These are phyloP conservation scores for Apamea crenata DNA, from an alignment of 2,888 invertebrate species.

Conservation along the genomic window DNA sequence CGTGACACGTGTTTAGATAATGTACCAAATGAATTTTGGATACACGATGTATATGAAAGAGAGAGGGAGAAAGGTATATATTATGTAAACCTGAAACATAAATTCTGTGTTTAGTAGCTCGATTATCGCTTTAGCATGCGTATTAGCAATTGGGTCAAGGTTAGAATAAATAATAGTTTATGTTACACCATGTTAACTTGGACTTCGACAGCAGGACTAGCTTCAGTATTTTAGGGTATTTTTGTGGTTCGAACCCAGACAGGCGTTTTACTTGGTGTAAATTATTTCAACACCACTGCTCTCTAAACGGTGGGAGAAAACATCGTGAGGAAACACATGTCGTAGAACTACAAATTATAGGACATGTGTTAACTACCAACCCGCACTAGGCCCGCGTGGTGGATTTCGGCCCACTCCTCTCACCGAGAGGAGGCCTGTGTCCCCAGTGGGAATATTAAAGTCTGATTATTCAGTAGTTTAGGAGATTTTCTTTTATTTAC, in stretches of 20 bases:
- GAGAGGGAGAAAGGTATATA: neutral
- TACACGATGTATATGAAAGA: slow-evolving; percentile 58
- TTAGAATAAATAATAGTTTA: slow-evolving; percentile 10
- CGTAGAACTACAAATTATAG: neutral
- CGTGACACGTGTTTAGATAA: slow-evolving; percentile 80
- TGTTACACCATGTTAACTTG: neutral
- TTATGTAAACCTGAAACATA: neutral
- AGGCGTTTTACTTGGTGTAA: neutral
- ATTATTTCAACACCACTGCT: neutral
- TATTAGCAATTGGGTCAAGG: slow-evolving; percentile 7
- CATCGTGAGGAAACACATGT: neutral
- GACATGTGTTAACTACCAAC: neutral
- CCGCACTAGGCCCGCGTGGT: neutral
- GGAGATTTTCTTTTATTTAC: neutral
- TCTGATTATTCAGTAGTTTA: neutral
- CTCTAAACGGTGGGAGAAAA: neutral
- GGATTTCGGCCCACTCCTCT: neutral
- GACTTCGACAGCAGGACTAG: neutral
- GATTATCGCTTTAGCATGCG: neutral
- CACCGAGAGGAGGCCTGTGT: neutral
- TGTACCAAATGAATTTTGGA: slow-evolving; percentile 66
- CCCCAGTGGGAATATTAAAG: neutral
- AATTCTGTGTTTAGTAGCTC: slow-evolving; percentile 2
- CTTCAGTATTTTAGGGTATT: neutral
- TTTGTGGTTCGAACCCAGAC: neutral